Percentiles rank a stretch among this genome's conserved stretches.
phyloP scores from a whole-genome alignment of 1,140 invertebrate genomes.

The Ceratina australensis region DNA sequence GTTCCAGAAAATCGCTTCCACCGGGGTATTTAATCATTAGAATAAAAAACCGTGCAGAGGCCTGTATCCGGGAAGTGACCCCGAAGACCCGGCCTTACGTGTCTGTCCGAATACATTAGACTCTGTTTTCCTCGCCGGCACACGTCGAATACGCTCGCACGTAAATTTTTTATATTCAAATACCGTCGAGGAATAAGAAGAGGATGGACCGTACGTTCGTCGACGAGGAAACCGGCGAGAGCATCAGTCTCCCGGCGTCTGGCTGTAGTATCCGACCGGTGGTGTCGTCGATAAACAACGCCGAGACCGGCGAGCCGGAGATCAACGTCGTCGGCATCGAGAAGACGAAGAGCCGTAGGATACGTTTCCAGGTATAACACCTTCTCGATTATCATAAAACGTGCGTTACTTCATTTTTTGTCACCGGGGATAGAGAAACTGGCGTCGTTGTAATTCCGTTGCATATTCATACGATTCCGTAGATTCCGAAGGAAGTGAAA shows the following conservation, averaged over 20 bases:
- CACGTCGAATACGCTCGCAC: neutral
- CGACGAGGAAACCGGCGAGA: constrained; percentile 73
- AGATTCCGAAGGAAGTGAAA: constrained; percentile 73
- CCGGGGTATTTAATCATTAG: constrained; percentile 37
- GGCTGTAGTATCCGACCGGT: constrained; percentile 13
- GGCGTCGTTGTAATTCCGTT: too few relatives aligned
- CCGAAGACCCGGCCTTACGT: constrained; percentile 51
- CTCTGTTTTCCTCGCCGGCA: constrained; percentile 15
- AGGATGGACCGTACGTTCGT: constrained; percentile 65
- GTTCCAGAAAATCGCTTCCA: constrained; percentile 6
- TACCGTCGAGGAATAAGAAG: constrained; percentile 40
- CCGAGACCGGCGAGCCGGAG: constrained; percentile 75
- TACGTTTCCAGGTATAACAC: constrained; percentile 71
- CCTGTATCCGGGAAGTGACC: constrained; percentile 71
- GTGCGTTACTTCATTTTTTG: neutral
- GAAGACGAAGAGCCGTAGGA: constrained; percentile 48
- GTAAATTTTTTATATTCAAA: neutral
- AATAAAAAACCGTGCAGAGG: constrained; percentile 46
- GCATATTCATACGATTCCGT: neutral
- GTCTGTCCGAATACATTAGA: constrained; percentile 31
- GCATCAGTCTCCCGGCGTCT: constrained; percentile 46
- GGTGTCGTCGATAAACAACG: constrained; percentile 58
- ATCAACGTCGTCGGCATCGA: constrained; percentile 32
- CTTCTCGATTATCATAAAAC: neutral
- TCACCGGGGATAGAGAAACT: neutral